These are phyloP conservation scores for Odontophorus gujanensis DNA, from an alignment of 2,113 vertebrate species.

Conservation along the genomic window DNA sequence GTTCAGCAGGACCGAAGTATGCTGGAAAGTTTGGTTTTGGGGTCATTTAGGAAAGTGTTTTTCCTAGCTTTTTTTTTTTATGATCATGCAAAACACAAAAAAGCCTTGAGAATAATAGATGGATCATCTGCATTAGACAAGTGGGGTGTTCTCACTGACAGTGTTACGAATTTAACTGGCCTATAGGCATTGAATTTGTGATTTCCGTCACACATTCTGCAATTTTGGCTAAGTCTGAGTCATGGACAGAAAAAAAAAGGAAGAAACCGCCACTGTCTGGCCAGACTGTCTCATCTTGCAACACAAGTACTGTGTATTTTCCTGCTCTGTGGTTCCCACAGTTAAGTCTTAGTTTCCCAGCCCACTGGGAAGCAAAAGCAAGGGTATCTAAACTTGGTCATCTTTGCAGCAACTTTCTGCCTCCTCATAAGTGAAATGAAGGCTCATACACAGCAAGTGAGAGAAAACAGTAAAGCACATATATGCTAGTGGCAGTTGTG, in stretches of 20 bases:
- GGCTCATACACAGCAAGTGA: background rate
- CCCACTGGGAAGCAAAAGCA: background rate
- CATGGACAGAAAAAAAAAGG: slow-evolving; percentile 22
- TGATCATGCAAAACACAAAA: background rate
- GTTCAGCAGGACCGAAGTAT: background rate
- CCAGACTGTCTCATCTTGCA: slow-evolving; percentile 25
- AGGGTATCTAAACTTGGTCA: background rate
- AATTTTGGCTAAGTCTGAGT: slow-evolving; percentile 24
- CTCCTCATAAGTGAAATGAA: background rate
- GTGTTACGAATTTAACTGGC: background rate
- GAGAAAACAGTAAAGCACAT: background rate
- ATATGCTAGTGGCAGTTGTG: background rate
- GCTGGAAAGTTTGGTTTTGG: background rate
- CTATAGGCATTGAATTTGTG: background rate
- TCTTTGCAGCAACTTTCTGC: background rate
- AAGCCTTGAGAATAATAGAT: background rate
- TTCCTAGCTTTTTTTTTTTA: background rate
- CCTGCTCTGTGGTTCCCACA: background rate
- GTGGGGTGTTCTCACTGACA: background rate
- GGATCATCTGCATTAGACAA: background rate
- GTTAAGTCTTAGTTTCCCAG: background rate
- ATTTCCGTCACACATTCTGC: slow-evolving; percentile 22
- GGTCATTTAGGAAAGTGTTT: background rate
- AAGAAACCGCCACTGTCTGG: slow-evolving; percentile 28
- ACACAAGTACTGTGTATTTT: background rate